Evolutionary conservation across 2,797 vertebrate species (phyloP).

Genomic region (Caiman crocodilus): DNA sequence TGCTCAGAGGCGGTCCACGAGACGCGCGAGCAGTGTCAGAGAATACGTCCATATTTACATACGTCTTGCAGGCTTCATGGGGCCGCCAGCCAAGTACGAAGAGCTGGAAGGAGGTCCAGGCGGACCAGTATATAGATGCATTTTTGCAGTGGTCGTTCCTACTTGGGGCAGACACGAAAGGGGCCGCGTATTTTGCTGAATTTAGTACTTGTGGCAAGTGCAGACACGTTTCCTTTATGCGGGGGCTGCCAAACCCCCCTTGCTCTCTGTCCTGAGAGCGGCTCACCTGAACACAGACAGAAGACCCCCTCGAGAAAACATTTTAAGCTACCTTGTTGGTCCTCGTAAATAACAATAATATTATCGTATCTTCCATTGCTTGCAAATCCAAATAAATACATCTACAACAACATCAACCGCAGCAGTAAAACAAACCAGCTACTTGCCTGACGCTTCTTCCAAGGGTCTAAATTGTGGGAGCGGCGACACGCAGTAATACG

Average conservation of each 20-base stretch:
- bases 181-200: neutral
- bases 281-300: neutral
- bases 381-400: neutral
- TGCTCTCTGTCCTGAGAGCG: neutral
- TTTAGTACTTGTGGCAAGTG: no score
- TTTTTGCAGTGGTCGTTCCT: neutral
- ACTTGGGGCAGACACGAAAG: no score
- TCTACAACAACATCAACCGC: neutral
- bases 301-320: neutral
- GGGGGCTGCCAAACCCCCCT: no score
- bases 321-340: neutral
- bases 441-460: neutral
- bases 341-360: no score
- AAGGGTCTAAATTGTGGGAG: neutral
- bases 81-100: neutral
- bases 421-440: neutral
- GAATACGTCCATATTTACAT: no score
- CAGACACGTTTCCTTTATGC: neutral
- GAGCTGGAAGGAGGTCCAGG: neutral
- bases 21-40: neutral
- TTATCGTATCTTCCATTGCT: neutral
- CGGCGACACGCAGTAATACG: neutral
- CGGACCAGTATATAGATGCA: neutral
- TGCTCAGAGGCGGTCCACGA: neutral
- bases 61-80: neutral